A percentile compares a stretch with the other conserved stretches of the same genome.
These are phyloP conservation scores for Apostichopus parvimensis DNA, from an alignment of 35 echinoderm and acorn worm species.

Conservation along the genomic window DNA sequence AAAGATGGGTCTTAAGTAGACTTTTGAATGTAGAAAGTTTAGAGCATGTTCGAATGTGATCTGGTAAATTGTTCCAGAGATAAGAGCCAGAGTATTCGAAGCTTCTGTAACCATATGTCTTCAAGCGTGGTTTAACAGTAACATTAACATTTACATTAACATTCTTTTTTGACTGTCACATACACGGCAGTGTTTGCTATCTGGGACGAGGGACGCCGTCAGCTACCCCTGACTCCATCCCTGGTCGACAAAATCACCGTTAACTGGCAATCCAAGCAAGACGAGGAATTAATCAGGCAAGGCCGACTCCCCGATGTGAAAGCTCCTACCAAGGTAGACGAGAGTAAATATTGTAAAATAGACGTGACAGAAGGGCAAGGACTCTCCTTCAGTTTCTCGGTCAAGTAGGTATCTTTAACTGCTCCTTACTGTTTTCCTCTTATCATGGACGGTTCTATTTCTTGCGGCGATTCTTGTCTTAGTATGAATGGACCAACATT, in stretches of 20 bases:
- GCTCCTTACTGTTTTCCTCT: neutral
- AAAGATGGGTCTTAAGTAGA: too few relatives aligned
- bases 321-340: slow-evolving; percentile 64
- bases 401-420: slow-evolving; percentile 61
- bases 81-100: too few relatives aligned
- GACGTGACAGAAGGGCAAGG: slow-evolving; percentile 69
- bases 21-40: too few relatives aligned
- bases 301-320: slow-evolving; percentile 69
- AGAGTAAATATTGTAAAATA: slow-evolving; percentile 67
- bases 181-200: slow-evolving; percentile 66
- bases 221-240: slow-evolving; percentile 64
- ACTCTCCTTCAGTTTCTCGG: slow-evolving; percentile 63
- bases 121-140: too few relatives aligned
- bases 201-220: slow-evolving; percentile 81
- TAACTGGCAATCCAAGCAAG: slow-evolving; percentile 71
- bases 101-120: too few relatives aligned
- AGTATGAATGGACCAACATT: too few relatives aligned
- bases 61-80: too few relatives aligned
- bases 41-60: too few relatives aligned
- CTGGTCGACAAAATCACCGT: slow-evolving; percentile 78
- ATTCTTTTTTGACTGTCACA: too few relatives aligned
- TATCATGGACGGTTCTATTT: neutral
- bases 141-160: too few relatives aligned
- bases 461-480: too few relatives aligned
- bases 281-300: slow-evolving; percentile 55